Base-by-base conservation (phyloP, 2,113 vertebrate genomes). In the mouse (Mus musculus) region DNA sequence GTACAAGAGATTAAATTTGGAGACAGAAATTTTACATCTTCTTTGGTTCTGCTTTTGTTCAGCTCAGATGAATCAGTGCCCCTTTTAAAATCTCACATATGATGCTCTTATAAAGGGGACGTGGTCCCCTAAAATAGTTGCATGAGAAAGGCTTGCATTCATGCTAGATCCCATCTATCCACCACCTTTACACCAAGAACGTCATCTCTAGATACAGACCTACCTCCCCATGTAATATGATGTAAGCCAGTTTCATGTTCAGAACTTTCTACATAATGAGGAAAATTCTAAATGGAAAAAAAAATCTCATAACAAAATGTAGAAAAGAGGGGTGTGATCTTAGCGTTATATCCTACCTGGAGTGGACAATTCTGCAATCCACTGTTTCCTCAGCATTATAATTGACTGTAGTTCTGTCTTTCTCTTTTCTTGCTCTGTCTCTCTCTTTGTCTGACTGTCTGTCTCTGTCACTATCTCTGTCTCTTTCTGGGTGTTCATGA, bases 371-470 rank as follows among this genome's bases (percentile, higher is more conserved):
- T 98, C 93, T 97, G 92, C 0, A 1, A 88, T 84, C 95, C 73
- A 92, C 89, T 91, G 96, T 90, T 96, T 96, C 85, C 88, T 98
- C 89, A 97, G 80, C 96, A 95, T 97, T 97, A 91, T 96, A 97
- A 98, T 85, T 89, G 63, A 90, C 24, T 67, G 28, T 87, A 11
- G 7, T 56, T 95, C 72, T 76, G 28, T 89, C 36, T 65, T 39
- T 78, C 8, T 91, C 54, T 39, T 78, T 7, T 91, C 54, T 30
- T 65, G 26, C 10, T 65, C 13, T 36, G 33, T 69, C 30, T 69
- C 61, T 24, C 26, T 65, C 13, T 36, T 13, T 69, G 30, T 69
- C 61, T 24, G 13, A 33, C 67, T 69, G 5, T 69, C 13, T 69
- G 30, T 36, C 30, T 33, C 65, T 33, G 65, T 33, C 10, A 11